Evolutionary conservation across 2,888 invertebrate species (phyloP), one percentile per base, ranked within the genome.

Genomic region (Mythimna lalbum): DNA sequence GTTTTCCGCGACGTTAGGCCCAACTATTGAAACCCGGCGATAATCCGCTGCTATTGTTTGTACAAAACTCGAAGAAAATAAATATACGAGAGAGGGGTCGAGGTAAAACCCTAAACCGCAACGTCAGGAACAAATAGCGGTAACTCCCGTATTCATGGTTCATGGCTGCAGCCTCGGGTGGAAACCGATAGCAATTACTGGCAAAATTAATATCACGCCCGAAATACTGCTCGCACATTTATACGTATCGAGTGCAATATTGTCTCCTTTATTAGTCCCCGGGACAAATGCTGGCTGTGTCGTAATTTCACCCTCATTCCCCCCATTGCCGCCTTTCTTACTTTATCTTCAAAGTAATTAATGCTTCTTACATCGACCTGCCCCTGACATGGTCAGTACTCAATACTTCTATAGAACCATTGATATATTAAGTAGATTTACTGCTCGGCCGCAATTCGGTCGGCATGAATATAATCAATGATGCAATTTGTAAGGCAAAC

Each of bases 231-330:
- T 93, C 93, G 91, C 94, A 92, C 94, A 94, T 96, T 95, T 95
- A 95, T 95, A 95, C 93, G 93, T 95, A 95, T 96, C 93, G 95
- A 95, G 92, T 96, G 96, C 96, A 96, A 96, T 96, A 96, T 95
- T 95, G 96, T 95, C 95, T 95, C 94, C 94, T 94, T 95, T 96
- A 96, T 96, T 96, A 95, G 95, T 95, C 92, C 90, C 90, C 90
- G 93, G 91, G 93, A 95, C 94, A 94, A 95, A 95, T 95, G 95
- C 92, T 91, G 91, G 90, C 90, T 83, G 88, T 86, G 89, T 92
- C 91, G 93, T 93, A 93, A 94, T 94, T 91, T 90, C 90, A 86
- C 90, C 91, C 93, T 93, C 90, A 93, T 93, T 92, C 88, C 81
- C 90, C 92, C 93, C 91, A 94, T 94, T 91, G 93, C 89, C 87